Conservation (phyloP, 1,140 invertebrate species). For the Medauroidea extradentata region DNA sequence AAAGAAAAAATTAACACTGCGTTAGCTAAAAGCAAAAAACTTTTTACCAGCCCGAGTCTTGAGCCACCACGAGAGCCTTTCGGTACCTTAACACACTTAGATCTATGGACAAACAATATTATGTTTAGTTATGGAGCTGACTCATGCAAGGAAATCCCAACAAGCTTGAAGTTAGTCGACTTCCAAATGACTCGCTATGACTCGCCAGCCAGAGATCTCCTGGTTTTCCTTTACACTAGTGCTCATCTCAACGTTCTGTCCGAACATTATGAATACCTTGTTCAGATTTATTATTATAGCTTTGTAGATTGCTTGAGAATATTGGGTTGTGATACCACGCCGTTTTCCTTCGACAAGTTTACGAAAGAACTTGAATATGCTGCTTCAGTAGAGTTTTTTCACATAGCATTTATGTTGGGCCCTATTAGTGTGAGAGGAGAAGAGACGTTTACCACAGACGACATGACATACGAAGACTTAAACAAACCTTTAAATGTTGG, state of each 20-base stretch:
- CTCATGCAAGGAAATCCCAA: no score
- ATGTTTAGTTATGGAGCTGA: constrained; percentile 5
- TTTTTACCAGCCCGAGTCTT: not conserved
- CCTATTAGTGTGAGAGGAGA: no score
- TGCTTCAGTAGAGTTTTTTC: no score
- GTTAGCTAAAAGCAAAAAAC: not conserved
- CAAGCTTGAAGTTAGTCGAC: no score
- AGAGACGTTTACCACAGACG: no score
- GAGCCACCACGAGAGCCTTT: constrained; percentile 8
- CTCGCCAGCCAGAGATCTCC: constrained; percentile 19
- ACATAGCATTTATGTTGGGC: no score
- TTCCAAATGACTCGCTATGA: constrained; percentile 6
- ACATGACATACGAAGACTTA: no score
- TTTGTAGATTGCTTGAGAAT: no score
- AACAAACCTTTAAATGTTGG: no score
- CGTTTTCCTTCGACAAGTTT: no score
- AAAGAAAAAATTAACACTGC: not conserved
- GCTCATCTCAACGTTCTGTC: not conserved
- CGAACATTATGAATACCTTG: constrained; percentile 11
- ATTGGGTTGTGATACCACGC: constrained; percentile 30
- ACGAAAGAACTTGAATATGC: no score
- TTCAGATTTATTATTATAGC: constrained; percentile 17
- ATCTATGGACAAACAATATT: constrained; percentile 13
- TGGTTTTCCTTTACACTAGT: constrained; percentile 14
- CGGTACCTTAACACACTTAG: constrained; percentile 7